Conservation (phyloP, 2,797 vertebrate species). For the Sardinella longiceps region DNA sequence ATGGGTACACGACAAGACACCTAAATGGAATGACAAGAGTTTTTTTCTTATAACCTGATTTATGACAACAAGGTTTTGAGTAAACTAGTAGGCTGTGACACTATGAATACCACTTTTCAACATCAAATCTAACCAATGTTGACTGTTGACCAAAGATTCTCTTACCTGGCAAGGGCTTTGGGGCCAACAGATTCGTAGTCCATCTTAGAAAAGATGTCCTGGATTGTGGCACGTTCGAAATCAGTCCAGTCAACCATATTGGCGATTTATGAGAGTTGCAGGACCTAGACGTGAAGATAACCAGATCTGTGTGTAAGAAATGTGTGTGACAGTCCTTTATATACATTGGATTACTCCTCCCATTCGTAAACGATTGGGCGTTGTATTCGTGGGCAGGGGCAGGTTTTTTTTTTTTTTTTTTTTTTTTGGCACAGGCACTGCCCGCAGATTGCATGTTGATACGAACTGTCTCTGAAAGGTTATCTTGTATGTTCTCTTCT, state of each 20-base stretch:
- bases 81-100: no score
- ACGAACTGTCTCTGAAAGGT: neutral
- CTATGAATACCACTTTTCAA: no score
- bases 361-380: neutral
- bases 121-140: no score
- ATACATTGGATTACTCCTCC: constrained; percentile 23
- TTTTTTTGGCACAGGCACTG: constrained; percentile 4
- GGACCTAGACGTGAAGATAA: neutral
- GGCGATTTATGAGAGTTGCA: constrained; percentile 28
- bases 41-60: neutral
- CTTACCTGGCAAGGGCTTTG: constrained; percentile 58
- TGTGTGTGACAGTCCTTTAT: constrained; percentile 32
- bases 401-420: no score
- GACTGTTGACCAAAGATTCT: no score
- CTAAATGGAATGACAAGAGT: constrained; percentile 51
- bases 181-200: constrained; percentile 44
- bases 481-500: no score
- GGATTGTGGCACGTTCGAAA: constrained; percentile 60
- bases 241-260: constrained; percentile 69
- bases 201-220: constrained; percentile 57
- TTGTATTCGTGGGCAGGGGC: neutral
- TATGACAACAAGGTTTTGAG: no score
- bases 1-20: constrained; percentile 78
- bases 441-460: neutral
- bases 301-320: constrained; percentile 2